Base-by-base conservation (phyloP, 1,140 invertebrate species). In the Riptortus pedestris region DNA sequence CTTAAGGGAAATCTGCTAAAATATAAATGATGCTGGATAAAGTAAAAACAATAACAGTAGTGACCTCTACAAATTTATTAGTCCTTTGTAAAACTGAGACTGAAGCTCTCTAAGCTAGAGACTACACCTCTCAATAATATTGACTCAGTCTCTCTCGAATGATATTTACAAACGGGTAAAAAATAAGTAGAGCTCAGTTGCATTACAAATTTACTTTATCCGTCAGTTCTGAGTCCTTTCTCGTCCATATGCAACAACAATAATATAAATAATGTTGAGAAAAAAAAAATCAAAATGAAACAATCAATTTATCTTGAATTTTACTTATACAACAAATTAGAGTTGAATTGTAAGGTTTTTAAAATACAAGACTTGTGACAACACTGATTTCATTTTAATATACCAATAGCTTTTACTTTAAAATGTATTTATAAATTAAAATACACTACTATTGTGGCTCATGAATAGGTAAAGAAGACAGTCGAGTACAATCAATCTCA, bases 301-400 rank as follows among this genome's bases (percentile, higher is more conserved):
- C 18, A 27, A 24, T 55, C 29, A 59, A 59, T 59, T 29, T 59
- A 59, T 59, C n/a, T 59, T 59, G 57, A 57, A 24, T 7, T 59
- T 59, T 59, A 59, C 57, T 59, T 59, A 33, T 31, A 59, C 57
- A 59, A 59, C 28, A 59, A 59, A 59, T 59, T 59, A 33, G n/a
- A 59, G 28, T 18, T 59, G 16, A 59, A 31, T 59, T 59, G 31
- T 59, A 59, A 29, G 31, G n/a, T 59, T n/a, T n/a, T 59, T 59
- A 59, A 22, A 38, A 59, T 59, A 59, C 57, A 59, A 33, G 31
- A 59, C 16, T 33, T 59, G 26, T 59, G 31, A 59, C 57, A 59
- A 59, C 57, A 59, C 33, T 59, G 31, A 59, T 59, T 59, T 38
- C 18, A 12, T 59, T 59, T 20, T n/a, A 38, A 33, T 38, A 59